These are phyloP conservation scores for Coracopsis vasa DNA, from an alignment of 2,113 vertebrate species.

Conservation along the genomic window DNA sequence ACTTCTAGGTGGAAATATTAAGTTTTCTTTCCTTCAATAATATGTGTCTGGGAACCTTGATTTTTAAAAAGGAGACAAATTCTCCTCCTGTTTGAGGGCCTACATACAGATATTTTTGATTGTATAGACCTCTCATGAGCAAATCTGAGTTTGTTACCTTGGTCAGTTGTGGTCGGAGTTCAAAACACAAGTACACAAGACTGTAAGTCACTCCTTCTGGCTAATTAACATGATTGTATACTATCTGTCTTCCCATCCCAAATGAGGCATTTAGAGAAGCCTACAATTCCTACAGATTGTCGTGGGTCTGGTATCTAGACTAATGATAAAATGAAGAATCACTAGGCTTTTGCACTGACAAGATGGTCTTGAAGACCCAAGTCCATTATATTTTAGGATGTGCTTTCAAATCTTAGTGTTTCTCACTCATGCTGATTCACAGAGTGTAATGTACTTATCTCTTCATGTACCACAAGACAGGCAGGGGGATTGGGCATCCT, in stretches of 20 bases:
- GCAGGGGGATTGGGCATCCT: not conserved
- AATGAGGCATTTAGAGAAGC: not conserved
- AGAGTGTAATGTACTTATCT: not conserved
- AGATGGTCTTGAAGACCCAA: not conserved
- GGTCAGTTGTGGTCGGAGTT: not conserved
- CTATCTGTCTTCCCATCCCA: not conserved
- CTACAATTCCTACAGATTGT: not conserved
- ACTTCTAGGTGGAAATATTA: not conserved
- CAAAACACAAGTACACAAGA: not conserved
- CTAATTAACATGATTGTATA: not conserved
- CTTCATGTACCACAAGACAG: not conserved
- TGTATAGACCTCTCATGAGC: not conserved
- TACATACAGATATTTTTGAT: not conserved
- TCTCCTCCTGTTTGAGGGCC: not conserved
- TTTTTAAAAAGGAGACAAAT: not conserved
- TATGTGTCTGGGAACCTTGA: not conserved
- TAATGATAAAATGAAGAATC: not conserved
- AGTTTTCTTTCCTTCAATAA: not conserved
- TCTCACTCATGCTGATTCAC: not conserved
- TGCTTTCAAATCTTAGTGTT: not conserved
- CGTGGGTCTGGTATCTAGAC: not conserved
- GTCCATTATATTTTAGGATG: not conserved
- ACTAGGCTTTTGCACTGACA: not conserved
- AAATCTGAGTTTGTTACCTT: not conserved
- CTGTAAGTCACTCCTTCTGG: not conserved